Conservation (phyloP, 2,797 vertebrate genomes). For the Geotrypetes seraphini region DNA sequence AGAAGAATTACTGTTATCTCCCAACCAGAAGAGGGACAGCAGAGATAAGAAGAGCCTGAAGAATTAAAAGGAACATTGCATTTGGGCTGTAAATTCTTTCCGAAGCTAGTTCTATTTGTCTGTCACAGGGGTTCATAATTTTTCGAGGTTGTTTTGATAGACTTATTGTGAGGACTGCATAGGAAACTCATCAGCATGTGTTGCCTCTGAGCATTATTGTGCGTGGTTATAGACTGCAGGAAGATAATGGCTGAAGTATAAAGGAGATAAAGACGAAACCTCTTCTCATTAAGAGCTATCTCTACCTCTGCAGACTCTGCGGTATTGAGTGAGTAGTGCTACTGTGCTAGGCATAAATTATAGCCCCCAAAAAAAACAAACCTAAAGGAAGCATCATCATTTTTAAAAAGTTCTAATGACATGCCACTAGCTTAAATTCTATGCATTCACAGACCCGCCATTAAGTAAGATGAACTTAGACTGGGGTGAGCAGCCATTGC, state of each 20-base stretch:
- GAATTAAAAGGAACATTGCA: constrained; percentile 72
- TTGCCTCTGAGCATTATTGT: constrained; percentile 90
- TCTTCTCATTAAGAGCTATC: constrained; percentile 99
- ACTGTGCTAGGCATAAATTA: constrained; percentile 80
- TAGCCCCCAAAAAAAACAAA: constrained; percentile 46
- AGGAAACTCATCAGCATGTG: constrained; percentile 94
- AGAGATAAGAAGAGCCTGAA: constrained; percentile 91
- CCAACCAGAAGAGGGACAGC: constrained; percentile 86
- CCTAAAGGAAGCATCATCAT: constrained; percentile 37
- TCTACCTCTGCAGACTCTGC: constrained; percentile 85
- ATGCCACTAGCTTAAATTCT: constrained; percentile 38
- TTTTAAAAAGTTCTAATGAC: constrained; percentile 41
- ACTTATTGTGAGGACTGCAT: constrained; percentile 86
- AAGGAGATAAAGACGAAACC: constrained; percentile 84
- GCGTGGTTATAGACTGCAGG: constrained; percentile 90
- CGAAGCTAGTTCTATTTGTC: constrained; percentile 71
- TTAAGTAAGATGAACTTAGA: constrained; percentile 23
- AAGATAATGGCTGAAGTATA: constrained; percentile 93
- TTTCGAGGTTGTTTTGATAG: constrained; percentile 89
- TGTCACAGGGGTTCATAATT: constrained; percentile 76
- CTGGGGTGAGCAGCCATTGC: constrained; percentile 7
- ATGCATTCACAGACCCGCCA: constrained; percentile 31
- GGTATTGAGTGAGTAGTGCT: constrained; percentile 75
- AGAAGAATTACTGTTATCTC: constrained; percentile 98
- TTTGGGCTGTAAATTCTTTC: constrained; percentile 90